Evolutionary conservation across 2,797 vertebrate genomes (phyloP), one percentile per base, ranked within the genome.

Genomic region (Sebastes trivittatus): DNA sequence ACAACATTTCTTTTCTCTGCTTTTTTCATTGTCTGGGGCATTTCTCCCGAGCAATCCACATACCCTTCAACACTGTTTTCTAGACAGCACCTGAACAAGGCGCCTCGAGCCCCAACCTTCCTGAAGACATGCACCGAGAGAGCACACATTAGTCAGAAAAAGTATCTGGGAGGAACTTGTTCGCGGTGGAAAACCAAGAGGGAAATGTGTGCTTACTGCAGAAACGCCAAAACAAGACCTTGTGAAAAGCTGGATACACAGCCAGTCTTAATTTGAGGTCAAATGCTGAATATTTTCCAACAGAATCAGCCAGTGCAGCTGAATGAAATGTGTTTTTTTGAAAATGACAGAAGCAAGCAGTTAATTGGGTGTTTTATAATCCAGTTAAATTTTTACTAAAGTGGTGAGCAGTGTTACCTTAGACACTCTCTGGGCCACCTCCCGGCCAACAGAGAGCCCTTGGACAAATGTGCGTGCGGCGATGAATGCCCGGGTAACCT

Each of bases 401-500:
- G 22, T 36, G 61, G 56, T 71, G 55, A 63, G 46, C 42, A 58
- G 9, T 36, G 86, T 97, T 97, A 99, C 98, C 98, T 98, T 98
- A 20, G 98, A 97, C 75, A 98, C 97, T 90, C 97, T 96, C 93
- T 97, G 98, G 22, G 97, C 98, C 83, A 99, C 98, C 90, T 98
- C 98, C 88, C 98, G 96, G 86, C 98, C 98, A 56, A 99, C 98
- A 1, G 96, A 97, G 86, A 99, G 97, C 27, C 98, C 98, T 90
- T 99, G 98, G 90, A 99, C 98, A 72, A 99, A 99, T 72, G 98
- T 98, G 76, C 98, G 96, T 7, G 98, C 98, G 1, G 97, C 96
- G 32, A 98, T 96, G 95, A 99, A 99, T 1, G 98, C 97, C 29
- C 98, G 96, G 0, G 97, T 98, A 89, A 99, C 96, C 95, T 99